Evolutionary conservation across 2,113 vertebrate genomes (phyloP).

Genomic region (Hipposideros armiger): DNA sequence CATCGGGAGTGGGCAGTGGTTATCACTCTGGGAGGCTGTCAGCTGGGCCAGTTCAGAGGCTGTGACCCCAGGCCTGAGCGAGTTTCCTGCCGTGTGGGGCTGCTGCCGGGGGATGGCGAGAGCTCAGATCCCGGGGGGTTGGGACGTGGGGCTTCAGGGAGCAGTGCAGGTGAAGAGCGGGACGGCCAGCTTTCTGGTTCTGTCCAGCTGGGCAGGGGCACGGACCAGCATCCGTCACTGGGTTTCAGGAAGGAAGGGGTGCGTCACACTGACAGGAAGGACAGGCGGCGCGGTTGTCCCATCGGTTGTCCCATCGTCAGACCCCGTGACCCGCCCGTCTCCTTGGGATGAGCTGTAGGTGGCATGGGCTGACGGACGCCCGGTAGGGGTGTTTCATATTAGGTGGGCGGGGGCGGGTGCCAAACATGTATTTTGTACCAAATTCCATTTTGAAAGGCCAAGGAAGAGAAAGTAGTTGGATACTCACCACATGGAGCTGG

Average conservation of each 20-base stretch:
- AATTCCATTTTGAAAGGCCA: neutral
- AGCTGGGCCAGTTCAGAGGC: neutral
- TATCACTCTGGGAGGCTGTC: neutral
- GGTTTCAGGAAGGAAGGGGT: neutral
- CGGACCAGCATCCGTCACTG: rapidly evolving
- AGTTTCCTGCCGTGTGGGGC: neutral
- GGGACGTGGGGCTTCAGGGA: rapidly evolving
- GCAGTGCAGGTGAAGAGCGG: rapidly evolving
- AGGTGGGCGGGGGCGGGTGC: neutral
- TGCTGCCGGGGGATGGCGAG: rapidly evolving
- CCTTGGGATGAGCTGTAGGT: neutral
- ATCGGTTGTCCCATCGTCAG: rapidly evolving
- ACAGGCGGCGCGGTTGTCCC: neutral
- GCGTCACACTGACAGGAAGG: neutral
- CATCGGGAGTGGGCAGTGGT: neutral
- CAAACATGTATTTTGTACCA: rapidly evolving
- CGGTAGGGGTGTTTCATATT: neutral
- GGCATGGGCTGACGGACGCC: rapidly evolving
- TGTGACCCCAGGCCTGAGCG: neutral
- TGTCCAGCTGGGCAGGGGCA: neutral
- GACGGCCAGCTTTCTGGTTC: rapidly evolving
- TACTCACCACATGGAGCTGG: rapidly evolving
- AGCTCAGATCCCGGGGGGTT: rapidly evolving
- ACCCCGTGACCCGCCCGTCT: neutral
- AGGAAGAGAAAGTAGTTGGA: neutral